phyloP scores from a whole-genome alignment of 2,113 vertebrate genomes.

The Chrysochloris asiatica region DNA sequence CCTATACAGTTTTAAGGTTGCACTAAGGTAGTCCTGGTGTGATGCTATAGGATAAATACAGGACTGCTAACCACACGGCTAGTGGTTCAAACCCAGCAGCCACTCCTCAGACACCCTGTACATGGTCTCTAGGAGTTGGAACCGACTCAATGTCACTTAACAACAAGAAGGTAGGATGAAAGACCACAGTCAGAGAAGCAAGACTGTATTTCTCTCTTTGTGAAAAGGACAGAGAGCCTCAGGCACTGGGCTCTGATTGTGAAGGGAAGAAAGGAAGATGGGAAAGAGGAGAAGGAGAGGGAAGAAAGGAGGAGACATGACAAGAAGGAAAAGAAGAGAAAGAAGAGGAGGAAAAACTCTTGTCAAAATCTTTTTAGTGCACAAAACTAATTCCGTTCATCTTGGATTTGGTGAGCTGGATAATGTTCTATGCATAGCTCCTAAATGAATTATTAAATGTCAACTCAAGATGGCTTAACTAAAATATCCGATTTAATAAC shows the following conservation, averaged over 20 bases:
- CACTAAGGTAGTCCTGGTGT: too few species aligned
- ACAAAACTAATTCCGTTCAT: conserved; percentile 56
- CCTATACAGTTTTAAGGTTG: neutral
- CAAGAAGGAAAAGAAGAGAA: neutral
- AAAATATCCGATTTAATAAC: conserved; percentile 78
- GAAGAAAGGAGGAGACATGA: too few species aligned
- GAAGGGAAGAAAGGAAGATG: neutral
- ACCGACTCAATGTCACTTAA: too few species aligned
- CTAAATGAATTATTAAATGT: conserved; percentile 77
- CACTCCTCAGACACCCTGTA: too few species aligned
- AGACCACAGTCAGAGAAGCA: neutral
- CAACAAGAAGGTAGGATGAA: too few species aligned
- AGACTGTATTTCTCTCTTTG: neutral
- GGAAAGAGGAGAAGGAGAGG: neutral
- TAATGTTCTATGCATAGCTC: conserved; percentile 59
- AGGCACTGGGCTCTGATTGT: neutral
- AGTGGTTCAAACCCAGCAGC: too few species aligned
- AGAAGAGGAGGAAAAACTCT: neutral
- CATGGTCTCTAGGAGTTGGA: too few species aligned
- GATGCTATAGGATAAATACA: too few species aligned
- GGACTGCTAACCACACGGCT: too few species aligned
- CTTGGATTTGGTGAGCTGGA: conserved; percentile 56
- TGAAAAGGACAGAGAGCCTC: neutral
- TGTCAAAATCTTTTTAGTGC: conserved; percentile 55
- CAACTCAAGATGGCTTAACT: conserved; percentile 71